phyloP scores from a whole-genome alignment of 2,888 invertebrate species.

The Watsonalla cultraria region DNA sequence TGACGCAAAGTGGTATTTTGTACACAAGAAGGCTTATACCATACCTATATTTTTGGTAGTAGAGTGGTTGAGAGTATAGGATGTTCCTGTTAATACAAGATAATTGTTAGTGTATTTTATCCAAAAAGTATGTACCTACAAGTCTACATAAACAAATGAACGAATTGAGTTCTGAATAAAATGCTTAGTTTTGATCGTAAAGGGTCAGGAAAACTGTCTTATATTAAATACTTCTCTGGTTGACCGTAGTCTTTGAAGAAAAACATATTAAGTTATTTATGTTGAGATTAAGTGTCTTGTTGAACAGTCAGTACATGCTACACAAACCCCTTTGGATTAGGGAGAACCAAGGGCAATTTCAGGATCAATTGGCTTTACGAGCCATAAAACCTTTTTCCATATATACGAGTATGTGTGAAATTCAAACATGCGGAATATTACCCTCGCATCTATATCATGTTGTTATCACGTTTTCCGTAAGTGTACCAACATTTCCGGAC shows the following conservation, averaged over 20 bases:
- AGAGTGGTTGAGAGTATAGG: no score
- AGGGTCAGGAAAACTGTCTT: no score
- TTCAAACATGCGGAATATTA: conserved; percentile 30
- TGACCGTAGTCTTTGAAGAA: no score
- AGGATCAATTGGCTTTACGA: conserved; percentile 63
- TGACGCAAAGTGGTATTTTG: not conserved
- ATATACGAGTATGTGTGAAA: conserved; percentile 40
- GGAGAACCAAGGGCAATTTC: conserved; percentile 42
- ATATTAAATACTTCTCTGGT: no score
- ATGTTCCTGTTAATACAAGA: no score
- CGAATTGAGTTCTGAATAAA: no score
- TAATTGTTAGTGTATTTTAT: no score
- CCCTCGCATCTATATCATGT: conserved; percentile 14
- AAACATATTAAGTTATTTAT: conserved; percentile 12
- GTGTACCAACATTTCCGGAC: conserved; percentile 23
- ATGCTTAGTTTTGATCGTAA: no score
- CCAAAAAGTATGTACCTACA: no score
- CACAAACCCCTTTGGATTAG: conserved; percentile 26
- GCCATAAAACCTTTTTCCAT: conserved; percentile 56
- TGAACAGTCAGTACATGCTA: conserved; percentile 14
- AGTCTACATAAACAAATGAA: no score
- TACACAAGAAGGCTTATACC: not conserved
- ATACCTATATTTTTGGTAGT: no score
- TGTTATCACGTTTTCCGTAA: conserved; percentile 26
- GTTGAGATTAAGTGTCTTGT: conserved; percentile 22